Percentiles rank a stretch among this genome's conserved stretches.
Conservation (phyloP, 2,797 vertebrate genomes). For the Poeciliopsis presidionis region DNA sequence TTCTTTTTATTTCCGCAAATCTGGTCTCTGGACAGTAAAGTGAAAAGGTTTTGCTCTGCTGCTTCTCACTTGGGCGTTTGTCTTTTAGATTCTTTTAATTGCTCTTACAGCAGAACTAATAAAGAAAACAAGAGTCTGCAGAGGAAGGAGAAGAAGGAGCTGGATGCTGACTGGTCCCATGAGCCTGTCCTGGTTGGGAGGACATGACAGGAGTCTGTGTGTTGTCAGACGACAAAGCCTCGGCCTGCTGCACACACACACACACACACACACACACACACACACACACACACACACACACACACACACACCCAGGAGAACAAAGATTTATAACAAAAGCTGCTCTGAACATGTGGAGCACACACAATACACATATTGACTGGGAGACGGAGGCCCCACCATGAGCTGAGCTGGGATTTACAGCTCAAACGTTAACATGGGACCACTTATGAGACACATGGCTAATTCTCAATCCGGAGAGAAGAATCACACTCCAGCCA, state of each 20-base stretch:
- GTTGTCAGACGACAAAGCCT: constrained; percentile 61
- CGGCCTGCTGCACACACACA: constrained; percentile 49
- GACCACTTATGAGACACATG: constrained; percentile 29
- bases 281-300: constrained; percentile 35
- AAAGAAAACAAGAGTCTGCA: background rate
- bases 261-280: too few relatives aligned
- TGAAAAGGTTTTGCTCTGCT: background rate
- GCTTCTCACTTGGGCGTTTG: background rate
- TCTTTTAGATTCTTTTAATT: constrained; percentile 3
- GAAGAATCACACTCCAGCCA: background rate
- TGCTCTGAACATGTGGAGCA: constrained; percentile 21
- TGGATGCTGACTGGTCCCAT: constrained; percentile 30
- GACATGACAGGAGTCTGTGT: constrained; percentile 54
- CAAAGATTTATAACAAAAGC: constrained; percentile 41
- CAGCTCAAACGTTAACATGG: constrained; percentile 34
- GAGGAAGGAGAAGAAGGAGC: background rate
- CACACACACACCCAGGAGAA: constrained; percentile 37
- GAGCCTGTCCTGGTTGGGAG: constrained; percentile 33
- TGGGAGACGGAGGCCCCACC: constrained; percentile 5
- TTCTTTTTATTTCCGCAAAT: background rate
- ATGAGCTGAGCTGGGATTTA: constrained; percentile 39
- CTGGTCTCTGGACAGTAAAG: background rate
- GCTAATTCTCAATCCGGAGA: constrained; percentile 28
- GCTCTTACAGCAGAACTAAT: background rate
- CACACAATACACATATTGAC: constrained; percentile 3